Percentiles rank a stretch among this genome's conserved stretches.
Evolutionary conservation across 2,888 invertebrate genomes (phyloP).

Genomic region (Lycophotia porphyrea): DNA sequence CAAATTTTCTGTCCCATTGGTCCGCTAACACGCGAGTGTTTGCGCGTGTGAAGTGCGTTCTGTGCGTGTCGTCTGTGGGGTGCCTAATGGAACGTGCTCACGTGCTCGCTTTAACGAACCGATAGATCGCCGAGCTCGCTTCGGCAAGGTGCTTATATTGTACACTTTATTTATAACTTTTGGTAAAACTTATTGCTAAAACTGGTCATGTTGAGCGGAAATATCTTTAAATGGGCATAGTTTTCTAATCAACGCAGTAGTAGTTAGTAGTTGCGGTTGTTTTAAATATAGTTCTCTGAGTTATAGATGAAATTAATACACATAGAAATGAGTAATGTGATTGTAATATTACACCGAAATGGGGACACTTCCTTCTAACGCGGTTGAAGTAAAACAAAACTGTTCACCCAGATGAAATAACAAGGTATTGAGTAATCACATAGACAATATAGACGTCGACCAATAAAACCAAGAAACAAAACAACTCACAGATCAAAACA

Average conservation of each 20-base stretch:
- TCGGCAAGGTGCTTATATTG: conserved; percentile 23
- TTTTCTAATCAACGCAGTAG: not conserved
- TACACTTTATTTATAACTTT: conserved; percentile 15
- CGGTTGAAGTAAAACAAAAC: conserved; percentile 63
- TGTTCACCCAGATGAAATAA: conserved; percentile 52
- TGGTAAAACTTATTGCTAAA: conserved; percentile 18
- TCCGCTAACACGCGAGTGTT: conserved; percentile 42
- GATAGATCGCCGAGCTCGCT: conserved; percentile 18
- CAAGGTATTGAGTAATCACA: conserved; percentile 46
- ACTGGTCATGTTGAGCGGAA: not conserved
- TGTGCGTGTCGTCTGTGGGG: conserved; percentile 52
- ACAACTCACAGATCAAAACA: conserved; percentile 38
- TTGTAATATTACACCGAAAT: conserved; percentile 49
- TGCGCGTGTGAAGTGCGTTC: conserved; percentile 34
- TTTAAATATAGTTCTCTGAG: not conserved
- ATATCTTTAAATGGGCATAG: not conserved
- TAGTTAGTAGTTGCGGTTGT: not conserved
- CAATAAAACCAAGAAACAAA: conserved; percentile 27
- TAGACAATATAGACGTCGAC: conserved; percentile 14
- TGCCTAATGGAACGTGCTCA: conserved; percentile 62
- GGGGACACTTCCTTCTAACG: conserved; percentile 54
- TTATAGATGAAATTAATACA: conserved; percentile 44
- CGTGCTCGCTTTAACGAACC: conserved; percentile 55
- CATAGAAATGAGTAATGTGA: conserved; percentile 28
- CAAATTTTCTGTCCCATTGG: conserved; percentile 54